phyloP scores from a whole-genome alignment of 2,113 vertebrate genomes.

The Puntigrus tetrazona region DNA sequence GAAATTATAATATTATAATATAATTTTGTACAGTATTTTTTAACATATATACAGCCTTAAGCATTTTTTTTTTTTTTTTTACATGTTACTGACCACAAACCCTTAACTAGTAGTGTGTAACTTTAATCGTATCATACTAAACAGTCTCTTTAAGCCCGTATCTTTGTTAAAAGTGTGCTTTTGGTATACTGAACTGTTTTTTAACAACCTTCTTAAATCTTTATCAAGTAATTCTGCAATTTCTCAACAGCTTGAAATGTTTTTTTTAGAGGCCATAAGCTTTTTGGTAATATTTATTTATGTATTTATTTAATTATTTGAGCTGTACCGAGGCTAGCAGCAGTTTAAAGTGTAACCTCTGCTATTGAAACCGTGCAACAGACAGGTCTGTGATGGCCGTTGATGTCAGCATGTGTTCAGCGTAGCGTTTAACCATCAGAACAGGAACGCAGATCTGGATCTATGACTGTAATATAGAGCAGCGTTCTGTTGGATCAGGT shows the following conservation, averaged over 20 bases:
- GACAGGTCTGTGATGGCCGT: slow-evolving; percentile 51
- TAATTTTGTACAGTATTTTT: background rate
- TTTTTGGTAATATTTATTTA: background rate
- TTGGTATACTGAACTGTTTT: background rate
- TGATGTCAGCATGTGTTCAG: slow-evolving; percentile 59
- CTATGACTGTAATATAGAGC: slow-evolving; percentile 67
- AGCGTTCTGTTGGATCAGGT: slow-evolving; percentile 63
- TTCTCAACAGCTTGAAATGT: background rate
- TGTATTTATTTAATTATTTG: background rate
- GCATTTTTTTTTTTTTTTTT: too few species aligned
- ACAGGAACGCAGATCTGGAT: slow-evolving; percentile 62
- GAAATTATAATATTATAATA: background rate
- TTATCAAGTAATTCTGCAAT: background rate
- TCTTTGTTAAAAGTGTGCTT: background rate
- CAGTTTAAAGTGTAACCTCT: slow-evolving; percentile 42
- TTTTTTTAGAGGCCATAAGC: background rate
- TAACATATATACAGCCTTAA: background rate
- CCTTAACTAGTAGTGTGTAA: background rate
- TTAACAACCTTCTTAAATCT: background rate
- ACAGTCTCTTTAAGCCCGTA: background rate
- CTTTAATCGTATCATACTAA: background rate
- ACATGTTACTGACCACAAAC: background rate
- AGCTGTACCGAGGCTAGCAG: slow-evolving; percentile 15
- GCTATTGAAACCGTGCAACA: slow-evolving; percentile 7
- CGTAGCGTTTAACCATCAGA: slow-evolving; percentile 56